Percentiles rank a stretch among this genome's conserved stretches.
Evolutionary conservation across 1,140 invertebrate genomes (phyloP).

Genomic region (Nixonia krombeini): DNA sequence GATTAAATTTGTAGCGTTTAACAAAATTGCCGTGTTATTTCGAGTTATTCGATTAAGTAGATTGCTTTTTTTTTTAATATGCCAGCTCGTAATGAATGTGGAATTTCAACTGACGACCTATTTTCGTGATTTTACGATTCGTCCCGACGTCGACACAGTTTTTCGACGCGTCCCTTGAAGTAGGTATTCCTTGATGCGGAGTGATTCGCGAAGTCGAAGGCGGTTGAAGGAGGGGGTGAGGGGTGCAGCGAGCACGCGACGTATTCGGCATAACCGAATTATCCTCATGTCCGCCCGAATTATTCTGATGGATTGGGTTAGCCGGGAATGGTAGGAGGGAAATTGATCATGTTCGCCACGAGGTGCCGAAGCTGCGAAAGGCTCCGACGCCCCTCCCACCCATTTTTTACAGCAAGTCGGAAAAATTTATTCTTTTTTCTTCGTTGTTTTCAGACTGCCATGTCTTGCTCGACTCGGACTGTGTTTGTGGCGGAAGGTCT

Average conservation of each 20-base stretch:
- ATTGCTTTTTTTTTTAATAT: too few species aligned
- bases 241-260: slow-evolving; percentile 9
- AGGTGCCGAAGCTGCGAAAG: slow-evolving; percentile 14
- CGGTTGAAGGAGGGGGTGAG: slow-evolving; percentile 3
- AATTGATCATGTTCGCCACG: slow-evolving; percentile 13
- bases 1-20: too few species aligned
- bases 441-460: background rate
- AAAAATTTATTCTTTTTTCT: slow-evolving; percentile 1
- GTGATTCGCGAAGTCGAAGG: slow-evolving; percentile 26
- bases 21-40: too few species aligned
- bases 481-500: too few species aligned
- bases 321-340: slow-evolving; percentile 17
- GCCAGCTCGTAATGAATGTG: too few species aligned
- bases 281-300: slow-evolving; percentile 43
- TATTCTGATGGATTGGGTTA: slow-evolving; percentile 54
- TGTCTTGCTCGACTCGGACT: background rate
- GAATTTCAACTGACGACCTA: too few species aligned
- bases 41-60: too few species aligned
- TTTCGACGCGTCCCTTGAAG: slow-evolving; percentile 5
- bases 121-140: background rate
- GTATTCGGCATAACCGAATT: slow-evolving; percentile 52
- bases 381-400: too few species aligned
- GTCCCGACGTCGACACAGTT: background rate
- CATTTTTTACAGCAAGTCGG: too few species aligned
- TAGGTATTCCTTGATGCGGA: slow-evolving; percentile 15